Base-by-base conservation (phyloP, 2,797 vertebrate species). In the Alexandromys oeconomus region DNA sequence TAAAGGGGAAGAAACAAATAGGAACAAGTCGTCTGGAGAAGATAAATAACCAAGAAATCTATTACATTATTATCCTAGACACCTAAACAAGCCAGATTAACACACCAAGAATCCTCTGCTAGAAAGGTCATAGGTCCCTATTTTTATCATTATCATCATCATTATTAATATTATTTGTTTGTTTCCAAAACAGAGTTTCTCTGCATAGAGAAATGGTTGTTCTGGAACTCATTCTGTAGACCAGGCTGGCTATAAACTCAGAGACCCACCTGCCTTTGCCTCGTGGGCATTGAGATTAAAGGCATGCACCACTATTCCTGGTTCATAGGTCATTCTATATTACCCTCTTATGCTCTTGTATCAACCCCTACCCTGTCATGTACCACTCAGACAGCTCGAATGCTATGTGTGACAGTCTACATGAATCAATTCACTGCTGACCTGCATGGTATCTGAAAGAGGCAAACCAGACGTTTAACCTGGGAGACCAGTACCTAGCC, bases 41-140 rank as follows among this genome's bases (percentile, higher is more conserved):
- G 54, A 85, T 31, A 93, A 91, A 65, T 46, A 94, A 86, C 67
- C 91, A 87, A 87, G 77, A 73, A 90, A 37, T 87, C 37, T 57
- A 43, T 11, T 34, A 10, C 80, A 67, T 3, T 51, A 46, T 15
- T 34, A 51, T 29, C 54, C n/a, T 59, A 73, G 81, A 76, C n/a
- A 65, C 25, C 67, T 43, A 23, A 95, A 63, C 43, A 71, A 87
- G 57, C 5, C 9, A n/a, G 57, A 54, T 48, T 31, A 23, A 89
- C 3, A 92, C 2, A 82, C 31, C 54, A 77, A 74, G 13, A 85
- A 74, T 31, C 65, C 59, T 65, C 46, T 40, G 34, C 77, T 67
- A 21, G 37, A 74, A 89, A 73, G 34, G 43, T 37, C 77, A 57
- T 34, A 37, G 54, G 57, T 76, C 51, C 65, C 34, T 48, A 17